Percentiles rank a stretch among this genome's conserved stretches.
Conservation (phyloP, 1,140 invertebrate species). For the Drosophila murphyi region DNA sequence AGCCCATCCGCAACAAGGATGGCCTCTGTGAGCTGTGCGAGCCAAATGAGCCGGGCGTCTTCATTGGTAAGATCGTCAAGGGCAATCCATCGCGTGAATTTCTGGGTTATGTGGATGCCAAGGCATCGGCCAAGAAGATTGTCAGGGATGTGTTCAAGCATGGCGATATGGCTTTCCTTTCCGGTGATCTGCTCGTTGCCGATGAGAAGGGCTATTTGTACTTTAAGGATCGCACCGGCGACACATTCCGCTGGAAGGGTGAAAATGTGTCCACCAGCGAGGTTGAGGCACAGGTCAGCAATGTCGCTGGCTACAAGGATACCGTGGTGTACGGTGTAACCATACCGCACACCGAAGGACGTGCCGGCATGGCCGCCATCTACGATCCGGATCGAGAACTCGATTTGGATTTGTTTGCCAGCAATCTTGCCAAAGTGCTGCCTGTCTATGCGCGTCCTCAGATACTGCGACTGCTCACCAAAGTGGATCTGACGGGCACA, state of each 20-base stretch:
- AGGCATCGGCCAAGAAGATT: constrained; percentile 97
- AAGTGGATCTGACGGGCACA: constrained; percentile 95
- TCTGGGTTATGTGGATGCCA: constrained; percentile 96
- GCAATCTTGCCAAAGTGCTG: constrained; percentile 89
- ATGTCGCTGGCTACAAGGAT: constrained; percentile 93
- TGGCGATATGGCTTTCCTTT: constrained; percentile 96
- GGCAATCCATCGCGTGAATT: constrained; percentile 92
- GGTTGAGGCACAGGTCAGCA: constrained; percentile 97
- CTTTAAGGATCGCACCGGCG: constrained; percentile 98
- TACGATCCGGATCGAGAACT: constrained; percentile 90
- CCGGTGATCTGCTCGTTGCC: constrained; percentile 96
- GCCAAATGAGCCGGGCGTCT: constrained; percentile 96
- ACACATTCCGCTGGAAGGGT: constrained; percentile 98
- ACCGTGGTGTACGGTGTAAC: constrained; percentile 95
- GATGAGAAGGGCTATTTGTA: constrained; percentile 97
- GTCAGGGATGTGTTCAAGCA: constrained; percentile 94
- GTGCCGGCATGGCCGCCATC: constrained; percentile 98
- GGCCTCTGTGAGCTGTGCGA: constrained; percentile 91
- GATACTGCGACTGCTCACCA: constrained; percentile 92
- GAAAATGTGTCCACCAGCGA: constrained; percentile 99
- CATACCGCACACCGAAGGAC: constrained; percentile 92
- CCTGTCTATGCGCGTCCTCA: constrained; percentile 95
- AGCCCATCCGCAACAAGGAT: constrained; percentile 90
- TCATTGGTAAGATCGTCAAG: constrained; percentile 97
- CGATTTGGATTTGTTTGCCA: constrained; percentile 88